Evolutionary conservation across 2,113 vertebrate species (phyloP).

Genomic region (Lagopus muta): DNA sequence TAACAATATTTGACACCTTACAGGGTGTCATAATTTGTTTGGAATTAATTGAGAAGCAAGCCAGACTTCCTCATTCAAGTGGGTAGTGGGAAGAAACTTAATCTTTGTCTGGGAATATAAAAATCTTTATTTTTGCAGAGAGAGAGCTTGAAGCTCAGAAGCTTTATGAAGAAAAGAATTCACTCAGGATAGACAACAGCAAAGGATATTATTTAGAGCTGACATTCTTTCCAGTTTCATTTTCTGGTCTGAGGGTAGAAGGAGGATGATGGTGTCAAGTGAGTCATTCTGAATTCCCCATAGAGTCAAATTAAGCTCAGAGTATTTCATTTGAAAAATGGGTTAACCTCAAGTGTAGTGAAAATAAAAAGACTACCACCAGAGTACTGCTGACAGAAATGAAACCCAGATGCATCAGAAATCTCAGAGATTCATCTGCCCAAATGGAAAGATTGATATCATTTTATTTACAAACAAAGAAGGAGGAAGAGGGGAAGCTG

Average conservation of each 20-base stretch:
- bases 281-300: not conserved
- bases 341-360: conserved; percentile 19
- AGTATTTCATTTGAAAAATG: conserved; percentile 12
- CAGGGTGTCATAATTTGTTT: accelerated
- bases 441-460: not conserved
- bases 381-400: not conserved
- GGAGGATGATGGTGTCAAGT: not conserved
- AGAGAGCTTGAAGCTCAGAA: not conserved
- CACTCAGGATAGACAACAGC: not conserved
- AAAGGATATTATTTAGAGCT: not conserved
- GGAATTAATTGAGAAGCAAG: not conserved
- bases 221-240: not conserved
- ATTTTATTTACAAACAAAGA: not conserved
- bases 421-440: not conserved
- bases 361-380: conserved; percentile 14
- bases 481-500: not conserved
- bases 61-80: not conserved
- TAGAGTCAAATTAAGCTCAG: not conserved
- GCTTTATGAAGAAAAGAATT: not conserved
- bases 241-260: not conserved
- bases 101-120: accelerated
- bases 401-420: not conserved
- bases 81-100: not conserved
- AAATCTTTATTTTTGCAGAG: not conserved
- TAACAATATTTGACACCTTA: not conserved